Evolutionary conservation across 2,797 vertebrate species (phyloP), one percentile per base, ranked within the genome.

Genomic region (Leucoraja ocellata): DNA sequence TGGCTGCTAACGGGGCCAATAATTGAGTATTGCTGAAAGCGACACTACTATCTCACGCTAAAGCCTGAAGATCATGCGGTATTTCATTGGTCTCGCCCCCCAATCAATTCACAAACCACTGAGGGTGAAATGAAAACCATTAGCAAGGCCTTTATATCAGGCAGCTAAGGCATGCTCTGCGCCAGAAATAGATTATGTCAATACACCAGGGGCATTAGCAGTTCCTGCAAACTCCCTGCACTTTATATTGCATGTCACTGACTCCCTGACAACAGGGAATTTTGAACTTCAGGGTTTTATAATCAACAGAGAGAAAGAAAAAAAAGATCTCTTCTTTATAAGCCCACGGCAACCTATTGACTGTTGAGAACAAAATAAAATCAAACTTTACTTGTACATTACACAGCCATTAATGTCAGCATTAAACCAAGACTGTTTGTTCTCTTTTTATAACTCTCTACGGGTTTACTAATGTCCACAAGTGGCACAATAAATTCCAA

Each of bases 71-170:
- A 92, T 92, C 32, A 4, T 80, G 94, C 7, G 93, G 95, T 65
- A 92, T 94, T 94, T 95, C 95, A 95, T 94, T 95, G 94, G 94
- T 76, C 90, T 73, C 95, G 94, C 94, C 93, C 94, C 95, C 93
- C 94, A 78, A 95, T 94, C 95, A 93, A 94, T 95, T 94, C 93
- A 94, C 79, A 81, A 93, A 3, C 93, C 93, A 94, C 83, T 36
- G 94, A 93, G 1, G 73, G 54, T 73, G 93, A 68, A 93, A 90
- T 84, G 93, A 93, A 95, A 94, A 80, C 0, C 0, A 93, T 93
- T 86, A 93, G 93, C 93, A 0, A 2, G 93, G 94, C 94, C 91
- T 94, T 13, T 93, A 94, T 93, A 94, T 90, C 4, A 91, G 0
- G 91, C 76, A 77, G 46, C 93, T 2, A 0, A 1, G 73, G 88